Conservation (phyloP, 2,113 vertebrate species). For the Ceyx margarethae region DNA sequence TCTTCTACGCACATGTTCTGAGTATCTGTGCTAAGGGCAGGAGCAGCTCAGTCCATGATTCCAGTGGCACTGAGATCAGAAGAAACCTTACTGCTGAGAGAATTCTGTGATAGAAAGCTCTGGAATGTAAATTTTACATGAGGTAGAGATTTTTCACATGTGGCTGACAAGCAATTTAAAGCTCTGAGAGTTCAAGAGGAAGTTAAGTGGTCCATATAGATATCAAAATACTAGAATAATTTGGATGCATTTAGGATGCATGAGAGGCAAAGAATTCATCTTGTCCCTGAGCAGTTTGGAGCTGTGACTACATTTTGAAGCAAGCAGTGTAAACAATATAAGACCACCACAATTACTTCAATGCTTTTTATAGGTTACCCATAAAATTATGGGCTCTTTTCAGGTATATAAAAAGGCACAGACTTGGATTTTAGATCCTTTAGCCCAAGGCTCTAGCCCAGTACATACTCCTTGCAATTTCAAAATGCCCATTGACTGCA, state of each 20-base stretch:
- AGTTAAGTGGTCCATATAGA: slow-evolving; percentile 48
- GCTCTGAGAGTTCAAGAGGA: slow-evolving; percentile 55
- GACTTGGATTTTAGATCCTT: not conserved
- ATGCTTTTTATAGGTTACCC: slow-evolving; percentile 3
- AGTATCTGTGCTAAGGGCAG: not conserved
- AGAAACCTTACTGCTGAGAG: not conserved
- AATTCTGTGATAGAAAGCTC: not conserved
- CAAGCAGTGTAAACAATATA: slow-evolving; percentile 4
- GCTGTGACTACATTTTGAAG: slow-evolving; percentile 13
- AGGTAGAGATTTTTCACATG: slow-evolving; percentile 23
- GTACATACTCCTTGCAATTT: not conserved
- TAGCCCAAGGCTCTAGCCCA: not conserved
- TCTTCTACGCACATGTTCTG: not conserved
- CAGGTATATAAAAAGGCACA: not conserved
- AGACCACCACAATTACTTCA: not conserved
- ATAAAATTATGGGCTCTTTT: slow-evolving; percentile 3
- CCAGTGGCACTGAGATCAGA: not conserved
- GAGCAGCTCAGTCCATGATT: not conserved
- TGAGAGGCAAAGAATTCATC: slow-evolving; percentile 16
- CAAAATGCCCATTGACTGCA: not conserved
- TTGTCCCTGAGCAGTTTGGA: slow-evolving; percentile 14
- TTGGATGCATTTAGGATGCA: slow-evolving; percentile 20
- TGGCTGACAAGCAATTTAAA: slow-evolving; percentile 36
- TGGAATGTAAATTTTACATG: slow-evolving; percentile 21
- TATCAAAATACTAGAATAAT: slow-evolving; percentile 23